Evolutionary conservation across 2,797 vertebrate species (phyloP), one percentile per base, ranked within the genome.

Genomic region (Halcyon badia): DNA sequence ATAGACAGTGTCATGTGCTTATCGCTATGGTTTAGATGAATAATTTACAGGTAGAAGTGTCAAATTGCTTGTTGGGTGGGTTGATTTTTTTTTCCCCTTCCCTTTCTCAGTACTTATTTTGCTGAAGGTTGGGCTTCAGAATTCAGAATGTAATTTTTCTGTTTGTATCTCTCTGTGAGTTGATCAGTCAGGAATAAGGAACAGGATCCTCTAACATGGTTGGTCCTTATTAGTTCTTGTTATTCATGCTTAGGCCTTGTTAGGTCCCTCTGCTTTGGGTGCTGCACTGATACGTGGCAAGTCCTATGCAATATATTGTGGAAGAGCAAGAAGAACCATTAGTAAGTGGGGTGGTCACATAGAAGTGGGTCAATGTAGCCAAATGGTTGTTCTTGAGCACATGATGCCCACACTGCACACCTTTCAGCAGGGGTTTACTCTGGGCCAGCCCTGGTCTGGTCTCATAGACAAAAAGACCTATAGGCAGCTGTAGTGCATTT

Each of bases 11-110:
- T 77, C 71, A 35, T 51, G 71, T 24, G 48, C 76, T 96, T 91
- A 90, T 95, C 31, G 0, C 6, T 49, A 49, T 52, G 35, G 52
- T 81, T 83, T 81, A 72, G 89, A 66, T 90, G 91, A 90, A 88
- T 76, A 91, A 90, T 90, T 95, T 90, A 83, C 73, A 90, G 31
- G 66, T 76, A 81, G 58, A 96, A 83, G 66, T 70, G 42, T 82
- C 75, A 69, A 88, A 81, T 75, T 79, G 24, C 64, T 89, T 66
- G 18, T 28, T 16, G 26, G 9, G 30, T 54, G 30, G 10, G 41
- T 44, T 30, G 30, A 30, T 44, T 41, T n/a, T 44, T 41, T n/a
- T 19, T 1, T 1, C 0, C 3, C 3, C 6, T 11, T 92, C 13
- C 5, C 19, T 65, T 75, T 57, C 69, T 75, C 61, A 58, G 28